These are phyloP conservation scores for Trichomycterus rosablanca DNA, from an alignment of 2,113 vertebrate genomes.

Conservation along the genomic window DNA sequence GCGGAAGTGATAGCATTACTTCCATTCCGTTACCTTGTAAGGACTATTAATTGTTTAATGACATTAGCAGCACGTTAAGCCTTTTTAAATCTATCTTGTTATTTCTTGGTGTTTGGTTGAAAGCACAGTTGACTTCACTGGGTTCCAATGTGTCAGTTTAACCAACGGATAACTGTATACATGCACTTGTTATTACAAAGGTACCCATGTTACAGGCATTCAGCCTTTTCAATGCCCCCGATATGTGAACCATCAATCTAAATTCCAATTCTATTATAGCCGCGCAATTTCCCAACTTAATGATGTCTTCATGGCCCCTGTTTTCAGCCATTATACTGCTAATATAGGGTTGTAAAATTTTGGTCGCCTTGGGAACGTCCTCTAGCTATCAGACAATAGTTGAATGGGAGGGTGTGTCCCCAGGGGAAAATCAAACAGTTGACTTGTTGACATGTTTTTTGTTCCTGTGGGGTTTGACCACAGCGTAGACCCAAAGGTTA, in stretches of 20 bases:
- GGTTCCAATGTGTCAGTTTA: too few species aligned
- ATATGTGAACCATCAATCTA: conserved; percentile 30
- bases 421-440: conserved; percentile 76
- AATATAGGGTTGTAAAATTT: conserved; percentile 74
- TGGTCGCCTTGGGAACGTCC: conserved; percentile 63
- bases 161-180: too few species aligned
- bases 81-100: too few species aligned
- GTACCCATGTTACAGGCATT: too few species aligned
- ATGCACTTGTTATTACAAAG: too few species aligned
- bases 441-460: conserved; percentile 79
- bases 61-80: too few species aligned
- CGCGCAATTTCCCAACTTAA: conserved; percentile 64
- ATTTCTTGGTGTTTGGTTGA: too few species aligned
- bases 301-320: conserved; percentile 74
- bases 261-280: conserved; percentile 38
- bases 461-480: conserved; percentile 68
- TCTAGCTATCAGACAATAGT: conserved; percentile 66
- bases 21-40: too few species aligned
- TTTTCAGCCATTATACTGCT: conserved; percentile 69
- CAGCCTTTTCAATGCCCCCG: too few species aligned
- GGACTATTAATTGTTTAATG: too few species aligned
- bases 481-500: conserved; percentile 63
- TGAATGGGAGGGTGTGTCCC: conserved; percentile 73
- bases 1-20: too few species aligned
- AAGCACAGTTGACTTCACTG: too few species aligned